phyloP scores from a whole-genome alignment of 2,113 vertebrate species.

The Cyanistes caeruleus region DNA sequence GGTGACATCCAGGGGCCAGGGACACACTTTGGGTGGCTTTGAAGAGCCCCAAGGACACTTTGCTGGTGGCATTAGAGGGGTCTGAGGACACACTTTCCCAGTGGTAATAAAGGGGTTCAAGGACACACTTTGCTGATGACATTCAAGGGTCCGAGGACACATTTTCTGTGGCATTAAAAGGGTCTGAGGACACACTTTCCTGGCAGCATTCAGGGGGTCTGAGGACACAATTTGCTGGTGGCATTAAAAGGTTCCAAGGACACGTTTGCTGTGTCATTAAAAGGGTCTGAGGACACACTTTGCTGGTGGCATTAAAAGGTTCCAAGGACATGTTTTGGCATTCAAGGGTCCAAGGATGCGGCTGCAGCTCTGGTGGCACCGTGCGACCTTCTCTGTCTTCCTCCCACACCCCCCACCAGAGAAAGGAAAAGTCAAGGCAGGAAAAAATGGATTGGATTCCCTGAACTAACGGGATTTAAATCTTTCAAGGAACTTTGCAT shows the following conservation, averaged over 20 bases:
- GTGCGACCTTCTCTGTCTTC: neutral
- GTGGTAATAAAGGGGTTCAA: accelerated
- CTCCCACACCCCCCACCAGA: neutral
- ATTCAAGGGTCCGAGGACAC: no score
- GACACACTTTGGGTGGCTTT: neutral
- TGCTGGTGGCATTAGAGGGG: no score
- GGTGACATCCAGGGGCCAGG: neutral
- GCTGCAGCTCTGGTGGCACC: neutral
- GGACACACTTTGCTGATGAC: neutral
- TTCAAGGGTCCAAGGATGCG: accelerated
- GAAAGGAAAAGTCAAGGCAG: neutral
- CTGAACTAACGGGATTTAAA: neutral
- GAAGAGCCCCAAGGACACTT: neutral
- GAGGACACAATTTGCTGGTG: neutral
- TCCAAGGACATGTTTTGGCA: neutral
- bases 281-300: accelerated
- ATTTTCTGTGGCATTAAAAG: neutral
- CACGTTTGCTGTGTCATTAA: accelerated
- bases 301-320: neutral
- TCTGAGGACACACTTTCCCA: neutral
- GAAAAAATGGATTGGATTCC: neutral
- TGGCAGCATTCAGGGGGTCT: accelerated
- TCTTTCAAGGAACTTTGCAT: neutral
- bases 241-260: accelerated
- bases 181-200: accelerated